Percentiles rank a stretch among this genome's conserved stretches.
These are phyloP conservation scores for Embidobia sp. DNA, from an alignment of 2,888 invertebrate genomes.

Conservation along the genomic window DNA sequence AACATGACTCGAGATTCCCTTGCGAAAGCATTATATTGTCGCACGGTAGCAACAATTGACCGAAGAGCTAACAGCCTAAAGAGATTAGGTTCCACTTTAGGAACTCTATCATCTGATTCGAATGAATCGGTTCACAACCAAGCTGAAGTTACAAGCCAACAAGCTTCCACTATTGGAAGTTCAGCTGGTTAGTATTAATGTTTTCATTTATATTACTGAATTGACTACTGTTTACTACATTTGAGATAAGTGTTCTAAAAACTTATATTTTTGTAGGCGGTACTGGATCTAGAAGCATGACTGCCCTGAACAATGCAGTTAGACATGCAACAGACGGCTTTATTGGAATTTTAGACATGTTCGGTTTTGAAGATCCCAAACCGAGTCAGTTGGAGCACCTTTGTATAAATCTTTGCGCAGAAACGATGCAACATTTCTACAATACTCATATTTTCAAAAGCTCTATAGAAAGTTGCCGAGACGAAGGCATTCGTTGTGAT, in stretches of 20 bases:
- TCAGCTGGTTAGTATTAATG: conserved; percentile 74
- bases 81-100: conserved; percentile 90
- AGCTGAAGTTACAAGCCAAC: conserved; percentile 91
- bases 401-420: conserved; percentile 97
- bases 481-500: conserved; percentile 95
- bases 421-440: conserved; percentile 99
- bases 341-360: conserved; percentile 98
- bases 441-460: conserved; percentile 98
- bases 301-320: conserved; percentile 94
- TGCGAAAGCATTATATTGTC: conserved; percentile 95
- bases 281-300: conserved; percentile 93
- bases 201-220: too few relatives aligned
- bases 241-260: too few relatives aligned
- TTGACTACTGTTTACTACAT: too few relatives aligned
- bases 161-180: conserved; percentile 90
- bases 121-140: conserved; percentile 96
- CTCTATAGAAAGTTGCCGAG: conserved; percentile 95
- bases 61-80: conserved; percentile 95
- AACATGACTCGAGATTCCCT: conserved; percentile 94
- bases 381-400: conserved; percentile 95
- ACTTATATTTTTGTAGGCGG: conserved; percentile 79
- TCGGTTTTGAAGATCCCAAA: conserved; percentile 96
- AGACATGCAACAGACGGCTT: conserved; percentile 96
- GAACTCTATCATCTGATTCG: conserved; percentile 93
- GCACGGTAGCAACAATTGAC: conserved; percentile 96